These are phyloP conservation scores for Rhaphigaster nebulosa DNA, from an alignment of 2,888 invertebrate species.

Conservation along the genomic window DNA sequence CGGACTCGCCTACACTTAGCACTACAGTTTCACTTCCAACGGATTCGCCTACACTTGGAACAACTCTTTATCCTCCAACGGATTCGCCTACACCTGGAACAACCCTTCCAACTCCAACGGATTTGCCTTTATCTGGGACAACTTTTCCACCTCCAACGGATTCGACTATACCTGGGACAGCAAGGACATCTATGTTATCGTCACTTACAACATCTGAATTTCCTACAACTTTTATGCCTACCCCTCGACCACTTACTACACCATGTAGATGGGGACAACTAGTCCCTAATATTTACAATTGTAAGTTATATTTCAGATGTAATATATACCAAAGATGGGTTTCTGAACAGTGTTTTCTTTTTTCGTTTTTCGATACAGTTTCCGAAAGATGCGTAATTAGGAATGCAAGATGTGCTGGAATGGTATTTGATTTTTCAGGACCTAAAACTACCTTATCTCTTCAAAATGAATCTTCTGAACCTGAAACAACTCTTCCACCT, in stretches of 20 bases:
- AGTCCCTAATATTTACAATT: not conserved
- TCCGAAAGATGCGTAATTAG: not conserved
- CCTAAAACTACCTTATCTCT: too few relatives aligned
- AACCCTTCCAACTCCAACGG: too few relatives aligned
- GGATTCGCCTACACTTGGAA: not conserved
- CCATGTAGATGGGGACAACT: not conserved
- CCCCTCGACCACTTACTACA: not conserved
- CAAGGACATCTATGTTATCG: too few relatives aligned
- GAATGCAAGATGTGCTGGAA: not conserved
- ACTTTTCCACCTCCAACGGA: too few relatives aligned
- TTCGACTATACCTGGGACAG: too few relatives aligned
- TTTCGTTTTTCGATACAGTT: not conserved
- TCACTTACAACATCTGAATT: too few relatives aligned
- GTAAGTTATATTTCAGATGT: not conserved
- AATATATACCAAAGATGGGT: not conserved
- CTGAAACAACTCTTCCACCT: not conserved
- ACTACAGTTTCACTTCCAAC: not conserved
- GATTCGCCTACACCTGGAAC: not conserved
- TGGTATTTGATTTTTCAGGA: too few relatives aligned
- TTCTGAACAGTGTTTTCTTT: not conserved
- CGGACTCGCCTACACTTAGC: not conserved
- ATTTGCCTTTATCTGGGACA: too few relatives aligned
- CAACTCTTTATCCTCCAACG: not conserved
- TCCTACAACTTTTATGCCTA: too few relatives aligned
- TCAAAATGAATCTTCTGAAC: not conserved